Conservation (phyloP, 2,113 vertebrate species). For the Zapus hudsonius region DNA sequence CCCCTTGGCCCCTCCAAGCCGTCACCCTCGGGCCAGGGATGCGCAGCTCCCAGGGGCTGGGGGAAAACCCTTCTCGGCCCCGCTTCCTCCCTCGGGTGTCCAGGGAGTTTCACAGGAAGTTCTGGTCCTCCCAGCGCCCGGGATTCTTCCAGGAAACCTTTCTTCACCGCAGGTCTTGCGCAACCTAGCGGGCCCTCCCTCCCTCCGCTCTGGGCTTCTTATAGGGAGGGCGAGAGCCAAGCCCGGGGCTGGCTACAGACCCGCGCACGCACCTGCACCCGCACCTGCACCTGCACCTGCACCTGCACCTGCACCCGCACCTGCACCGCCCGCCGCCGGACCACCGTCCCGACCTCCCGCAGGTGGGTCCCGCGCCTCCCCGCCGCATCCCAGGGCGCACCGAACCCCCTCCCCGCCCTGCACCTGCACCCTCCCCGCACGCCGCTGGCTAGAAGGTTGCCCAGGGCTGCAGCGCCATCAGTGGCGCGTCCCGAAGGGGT, state of each 20-base stretch:
- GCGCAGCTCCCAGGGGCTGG: background rate
- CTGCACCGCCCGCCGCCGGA: background rate
- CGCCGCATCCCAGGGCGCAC: background rate
- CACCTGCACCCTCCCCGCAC: background rate
- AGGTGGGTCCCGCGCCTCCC: slow-evolving; percentile 61
- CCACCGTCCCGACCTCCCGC: background rate
- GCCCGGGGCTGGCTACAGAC: too few relatives aligned
- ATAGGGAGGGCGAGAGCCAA: background rate
- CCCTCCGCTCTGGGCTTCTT: background rate
- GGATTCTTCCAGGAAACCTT: slow-evolving; percentile 76
- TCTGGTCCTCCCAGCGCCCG: slow-evolving; percentile 40
- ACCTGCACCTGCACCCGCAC: rapidly evolving
- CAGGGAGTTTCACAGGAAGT: background rate
- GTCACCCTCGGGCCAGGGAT: background rate
- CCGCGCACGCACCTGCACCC: background rate
- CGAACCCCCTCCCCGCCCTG: background rate
- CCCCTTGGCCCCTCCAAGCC: background rate
- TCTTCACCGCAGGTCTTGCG: slow-evolving; percentile 64
- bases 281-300: rapidly evolving
- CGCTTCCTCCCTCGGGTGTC: rapidly evolving
- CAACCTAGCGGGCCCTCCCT: slow-evolving; percentile 60
- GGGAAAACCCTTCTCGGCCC: background rate
- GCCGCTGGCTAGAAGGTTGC: background rate
- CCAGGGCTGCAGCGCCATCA: rapidly evolving
- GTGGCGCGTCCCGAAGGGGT: background rate